Evolutionary conservation across 2,113 vertebrate species (phyloP), one percentile per base, ranked within the genome.

Genomic region (Crypturellus undulatus): DNA sequence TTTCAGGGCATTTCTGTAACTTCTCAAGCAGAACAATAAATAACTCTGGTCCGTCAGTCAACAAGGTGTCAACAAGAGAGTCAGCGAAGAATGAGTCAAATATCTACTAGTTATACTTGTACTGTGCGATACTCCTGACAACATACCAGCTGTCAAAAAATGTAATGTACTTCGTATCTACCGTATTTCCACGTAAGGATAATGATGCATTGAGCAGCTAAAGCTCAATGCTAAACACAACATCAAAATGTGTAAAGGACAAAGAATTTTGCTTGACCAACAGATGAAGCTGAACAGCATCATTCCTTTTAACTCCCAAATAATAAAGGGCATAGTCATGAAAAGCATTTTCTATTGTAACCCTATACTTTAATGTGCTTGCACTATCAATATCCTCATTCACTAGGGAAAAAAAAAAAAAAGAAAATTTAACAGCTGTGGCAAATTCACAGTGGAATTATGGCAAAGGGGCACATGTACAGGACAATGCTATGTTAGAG

Each of bases 1-100:
- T 89, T 91, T 82, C 79, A 89, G 96, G 45, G 40, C 79, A 96
- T 24, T 93, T 90, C 89, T 83, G 42, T 87, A 80, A 72, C 38
- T 86, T 84, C 76, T 96, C 86, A 88, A 79, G 82, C 79, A 24
- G 36, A 87, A 87, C 79, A 95, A 25, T 56, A 90, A 94, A 49
- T 70, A 89, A 84, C 9, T 80, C 49, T 26, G 12, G 38, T 92
- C 75, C 36, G 95, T 32, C 47, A 92, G 92, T 49, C 49, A 49
- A 49, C 49, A 97, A 87, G n/a, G 86, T 24, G 12, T 73, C 20
- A 15, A 79, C 51, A 85, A 79, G 17, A 28, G 62, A 87, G 67
- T 88, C 68, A 93, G 59, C 49, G 87, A 83, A 76, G 34, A 43
- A 91, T 89, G 63, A 92, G 68, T 95, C 93, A 90, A 83, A 26